Evolutionary conservation across 53 echinoderm and acorn worm genomes (phyloP).

Genomic region (Paracentrotus lividus): DNA sequence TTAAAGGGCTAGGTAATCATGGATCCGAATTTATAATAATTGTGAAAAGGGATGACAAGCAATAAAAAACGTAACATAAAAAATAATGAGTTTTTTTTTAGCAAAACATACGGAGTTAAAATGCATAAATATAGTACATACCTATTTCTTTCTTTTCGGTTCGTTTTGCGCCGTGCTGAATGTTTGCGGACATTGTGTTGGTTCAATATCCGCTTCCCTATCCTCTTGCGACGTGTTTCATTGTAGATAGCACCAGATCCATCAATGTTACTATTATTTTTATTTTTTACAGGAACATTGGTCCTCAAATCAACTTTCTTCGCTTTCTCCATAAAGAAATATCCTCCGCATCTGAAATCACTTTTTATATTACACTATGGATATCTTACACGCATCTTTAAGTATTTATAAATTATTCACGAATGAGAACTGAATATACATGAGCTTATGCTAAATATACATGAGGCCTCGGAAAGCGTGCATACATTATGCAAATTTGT

Average conservation of each 20-base stretch:
- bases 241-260: neutral
- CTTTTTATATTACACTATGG: neutral
- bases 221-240: neutral
- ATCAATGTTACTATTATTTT: neutral
- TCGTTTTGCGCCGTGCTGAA: neutral
- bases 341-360: neutral
- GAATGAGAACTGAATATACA: neutral
- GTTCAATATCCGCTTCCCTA: neutral
- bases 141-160: neutral
- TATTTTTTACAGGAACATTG: neutral
- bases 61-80: neutral
- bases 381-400: neutral
- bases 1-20: neutral
- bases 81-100: neutral
- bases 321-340: neutral
- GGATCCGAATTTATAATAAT: neutral
- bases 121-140: neutral
- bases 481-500: neutral
- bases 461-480: neutral
- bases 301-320: neutral
- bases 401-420: too few species aligned
- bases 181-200: neutral
- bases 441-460: neutral
- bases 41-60: too few species aligned
- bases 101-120: neutral